These are phyloP conservation scores for Drosophila ficusphila DNA, from an alignment of 1,140 invertebrate genomes.

Conservation along the genomic window DNA sequence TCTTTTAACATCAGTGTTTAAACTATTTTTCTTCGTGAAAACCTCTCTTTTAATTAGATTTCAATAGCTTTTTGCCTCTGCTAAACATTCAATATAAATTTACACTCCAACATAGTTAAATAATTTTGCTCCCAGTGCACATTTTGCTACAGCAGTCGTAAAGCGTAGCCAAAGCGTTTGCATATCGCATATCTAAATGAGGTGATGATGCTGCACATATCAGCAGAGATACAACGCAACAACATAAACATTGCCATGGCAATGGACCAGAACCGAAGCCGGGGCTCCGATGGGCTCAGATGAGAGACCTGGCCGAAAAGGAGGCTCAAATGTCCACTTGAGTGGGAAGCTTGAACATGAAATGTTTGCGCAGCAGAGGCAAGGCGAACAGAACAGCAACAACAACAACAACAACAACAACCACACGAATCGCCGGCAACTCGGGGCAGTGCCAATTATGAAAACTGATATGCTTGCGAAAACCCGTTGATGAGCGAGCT, in stretches of 20 bases:
- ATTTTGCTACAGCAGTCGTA: slow-evolving; percentile 45
- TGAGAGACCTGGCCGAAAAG: slow-evolving; percentile 51
- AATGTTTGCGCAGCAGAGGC: slow-evolving; percentile 71
- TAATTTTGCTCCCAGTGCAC: background rate
- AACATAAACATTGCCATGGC: slow-evolving; percentile 51
- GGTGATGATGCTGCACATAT: slow-evolving; percentile 81
- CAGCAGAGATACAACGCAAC: slow-evolving; percentile 69
- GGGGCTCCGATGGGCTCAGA: slow-evolving; percentile 13
- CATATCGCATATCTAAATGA: slow-evolving; percentile 82
- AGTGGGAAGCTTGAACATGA: slow-evolving; percentile 78
- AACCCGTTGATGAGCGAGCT: slow-evolving; percentile 79
- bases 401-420: slow-evolving; percentile 16
- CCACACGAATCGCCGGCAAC: slow-evolving; percentile 24
- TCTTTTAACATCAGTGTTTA: too few species aligned
- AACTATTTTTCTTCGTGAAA: too few species aligned
- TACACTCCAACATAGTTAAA: background rate
- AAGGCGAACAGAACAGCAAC: too few species aligned
- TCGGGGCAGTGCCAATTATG: slow-evolving; percentile 76
- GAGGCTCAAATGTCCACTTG: slow-evolving; percentile 80
- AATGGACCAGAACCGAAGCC: slow-evolving; percentile 40
- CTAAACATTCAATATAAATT: too few species aligned
- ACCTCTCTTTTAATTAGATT: too few species aligned
- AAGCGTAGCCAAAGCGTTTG: slow-evolving; percentile 67
- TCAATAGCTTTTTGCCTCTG: too few species aligned
- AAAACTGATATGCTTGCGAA: slow-evolving; percentile 80